These are phyloP conservation scores for Syrista parreyssii DNA, from an alignment of 2,888 invertebrate genomes.

Conservation along the genomic window DNA sequence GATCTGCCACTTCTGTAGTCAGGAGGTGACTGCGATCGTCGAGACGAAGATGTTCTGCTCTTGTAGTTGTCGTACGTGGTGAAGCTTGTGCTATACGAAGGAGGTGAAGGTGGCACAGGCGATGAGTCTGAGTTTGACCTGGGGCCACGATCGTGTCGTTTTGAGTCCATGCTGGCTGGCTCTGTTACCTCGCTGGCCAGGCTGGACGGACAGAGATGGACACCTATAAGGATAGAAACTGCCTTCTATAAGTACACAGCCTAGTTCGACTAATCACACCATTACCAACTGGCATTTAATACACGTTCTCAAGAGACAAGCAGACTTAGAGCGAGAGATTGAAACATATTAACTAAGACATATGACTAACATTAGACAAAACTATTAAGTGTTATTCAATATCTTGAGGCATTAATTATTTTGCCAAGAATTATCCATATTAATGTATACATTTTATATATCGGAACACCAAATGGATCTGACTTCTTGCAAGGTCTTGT, in stretches of 20 bases:
- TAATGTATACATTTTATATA: not conserved
- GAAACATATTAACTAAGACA: not conserved
- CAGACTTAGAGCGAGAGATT: conserved; percentile 43
- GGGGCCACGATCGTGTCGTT: conserved; percentile 68
- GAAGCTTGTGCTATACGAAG: conserved; percentile 51
- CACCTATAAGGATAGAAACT: conserved; percentile 79
- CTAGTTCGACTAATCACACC: conserved; percentile 45
- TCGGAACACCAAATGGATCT: not conserved
- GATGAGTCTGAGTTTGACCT: conserved; percentile 53
- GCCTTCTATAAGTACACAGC: conserved; percentile 71
- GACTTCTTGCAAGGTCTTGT: not conserved
- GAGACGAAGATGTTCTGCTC: conserved; percentile 41
- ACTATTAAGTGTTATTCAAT: not conserved
- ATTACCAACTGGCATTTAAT: conserved; percentile 44
- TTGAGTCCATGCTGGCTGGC: conserved; percentile 71
- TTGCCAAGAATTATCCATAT: not conserved
- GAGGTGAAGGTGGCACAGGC: conserved; percentile 57
- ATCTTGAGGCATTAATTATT: not conserved
- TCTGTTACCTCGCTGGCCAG: conserved; percentile 68
- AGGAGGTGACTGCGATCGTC: conserved; percentile 16
- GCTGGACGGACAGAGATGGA: conserved; percentile 72
- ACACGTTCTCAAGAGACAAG: conserved; percentile 42
- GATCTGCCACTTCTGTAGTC: conserved; percentile 30
- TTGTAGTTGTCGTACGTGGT: conserved; percentile 51
- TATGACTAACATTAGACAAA: not conserved